Evolutionary conservation across 2,888 invertebrate species (phyloP).

Genomic region (Aphodius sticticus): DNA sequence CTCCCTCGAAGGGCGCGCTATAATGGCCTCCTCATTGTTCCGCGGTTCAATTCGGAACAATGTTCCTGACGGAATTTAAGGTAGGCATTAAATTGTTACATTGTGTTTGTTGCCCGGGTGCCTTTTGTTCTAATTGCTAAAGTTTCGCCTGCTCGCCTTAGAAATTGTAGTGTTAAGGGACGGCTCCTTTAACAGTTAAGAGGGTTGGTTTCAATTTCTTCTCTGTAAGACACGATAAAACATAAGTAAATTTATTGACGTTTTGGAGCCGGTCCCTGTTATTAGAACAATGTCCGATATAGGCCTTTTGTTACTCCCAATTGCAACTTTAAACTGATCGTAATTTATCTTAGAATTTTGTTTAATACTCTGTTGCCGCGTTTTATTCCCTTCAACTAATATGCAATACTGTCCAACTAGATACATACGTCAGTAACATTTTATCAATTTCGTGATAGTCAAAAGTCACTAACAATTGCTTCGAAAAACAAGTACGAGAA

Average conservation of each 20-base stretch:
- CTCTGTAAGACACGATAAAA: background rate
- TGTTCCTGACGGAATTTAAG: constrained; percentile 36
- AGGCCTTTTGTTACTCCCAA: background rate
- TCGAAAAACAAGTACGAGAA: too few species aligned
- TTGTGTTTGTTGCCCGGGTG: constrained; percentile 28
- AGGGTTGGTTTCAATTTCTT: background rate
- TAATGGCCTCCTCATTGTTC: constrained; percentile 44
- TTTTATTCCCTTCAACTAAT: too few species aligned
- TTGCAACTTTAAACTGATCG: too few species aligned
- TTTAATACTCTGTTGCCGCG: too few species aligned
- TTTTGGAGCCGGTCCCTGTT: background rate
- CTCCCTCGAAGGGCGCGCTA: constrained; percentile 39
- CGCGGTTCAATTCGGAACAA: constrained; percentile 33
- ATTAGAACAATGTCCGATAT: background rate
- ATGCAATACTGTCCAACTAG: too few species aligned
- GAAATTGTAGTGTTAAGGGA: background rate
- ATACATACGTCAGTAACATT: too few species aligned
- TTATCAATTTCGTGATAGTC: too few species aligned
- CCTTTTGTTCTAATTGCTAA: background rate
- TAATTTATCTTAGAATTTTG: too few species aligned
- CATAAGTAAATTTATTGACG: background rate
- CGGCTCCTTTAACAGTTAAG: background rate
- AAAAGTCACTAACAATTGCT: too few species aligned
- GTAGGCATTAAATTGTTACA: constrained; percentile 39
- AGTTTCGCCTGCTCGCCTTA: background rate